phyloP scores from a whole-genome alignment of 2,113 vertebrate species.

The Amia ocellicauda region DNA sequence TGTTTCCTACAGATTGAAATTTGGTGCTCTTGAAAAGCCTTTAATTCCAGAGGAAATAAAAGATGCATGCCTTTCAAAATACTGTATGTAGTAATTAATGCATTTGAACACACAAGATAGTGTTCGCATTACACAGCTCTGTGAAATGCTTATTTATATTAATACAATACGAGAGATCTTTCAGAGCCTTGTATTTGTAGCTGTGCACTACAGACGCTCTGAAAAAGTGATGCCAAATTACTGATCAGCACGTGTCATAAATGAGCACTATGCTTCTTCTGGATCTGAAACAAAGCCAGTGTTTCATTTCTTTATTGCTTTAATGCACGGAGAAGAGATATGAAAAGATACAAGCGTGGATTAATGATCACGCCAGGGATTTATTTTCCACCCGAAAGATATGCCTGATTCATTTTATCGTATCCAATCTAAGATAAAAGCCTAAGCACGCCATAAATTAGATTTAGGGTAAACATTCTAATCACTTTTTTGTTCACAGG shows the following conservation, averaged over 20 bases:
- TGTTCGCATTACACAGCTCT: too few species aligned
- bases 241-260: too few species aligned
- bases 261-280: too few species aligned
- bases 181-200: too few species aligned
- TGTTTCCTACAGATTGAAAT: neutral
- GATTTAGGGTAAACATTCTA: neutral
- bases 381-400: neutral
- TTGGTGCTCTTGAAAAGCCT: conserved; percentile 4
- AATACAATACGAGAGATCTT: too few species aligned
- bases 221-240: too few species aligned
- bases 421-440: conserved; percentile 11
- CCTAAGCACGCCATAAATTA: neutral
- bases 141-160: too few species aligned
- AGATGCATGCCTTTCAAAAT: too few species aligned
- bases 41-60: neutral
- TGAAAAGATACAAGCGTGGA: neutral
- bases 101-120: too few species aligned
- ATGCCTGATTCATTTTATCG: conserved; percentile 1
- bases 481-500: conserved; percentile 55
- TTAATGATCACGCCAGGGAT: conserved; percentile 3
- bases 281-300: too few species aligned
- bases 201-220: too few species aligned
- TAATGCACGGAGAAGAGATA: neutral
- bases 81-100: too few species aligned
- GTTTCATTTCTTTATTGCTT: neutral